Evolutionary conservation across 2,888 invertebrate species (phyloP).

Genomic region (Steinernema scapterisci): DNA sequence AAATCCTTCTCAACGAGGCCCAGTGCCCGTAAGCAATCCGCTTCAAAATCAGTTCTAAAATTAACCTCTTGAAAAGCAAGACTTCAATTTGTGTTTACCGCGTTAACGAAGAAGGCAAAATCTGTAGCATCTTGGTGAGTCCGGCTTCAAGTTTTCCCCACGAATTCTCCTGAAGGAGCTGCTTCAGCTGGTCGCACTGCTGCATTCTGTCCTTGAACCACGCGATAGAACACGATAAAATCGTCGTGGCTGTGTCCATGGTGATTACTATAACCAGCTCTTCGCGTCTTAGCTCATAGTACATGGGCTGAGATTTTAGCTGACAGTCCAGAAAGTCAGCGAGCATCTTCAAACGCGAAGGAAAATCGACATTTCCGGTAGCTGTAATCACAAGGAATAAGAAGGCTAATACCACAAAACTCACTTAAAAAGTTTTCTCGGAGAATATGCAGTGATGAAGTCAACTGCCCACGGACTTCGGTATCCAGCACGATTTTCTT

Average conservation of each 20-base stretch:
- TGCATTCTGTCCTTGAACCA: constrained; percentile 7
- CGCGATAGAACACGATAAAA: not conserved
- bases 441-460: not conserved
- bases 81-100: not conserved
- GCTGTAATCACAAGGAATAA: not conserved
- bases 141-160: constrained; percentile 4
- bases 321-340: constrained; percentile 4
- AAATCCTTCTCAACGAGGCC: not conserved
- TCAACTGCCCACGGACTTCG: not conserved
- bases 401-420: not conserved
- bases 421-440: not conserved
- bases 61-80: not conserved
- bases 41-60: not conserved
- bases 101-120: not conserved
- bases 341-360: constrained; percentile 15
- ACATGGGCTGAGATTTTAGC: not conserved
- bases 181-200: not conserved
- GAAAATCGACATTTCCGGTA: not conserved
- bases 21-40: not conserved
- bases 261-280: not conserved
- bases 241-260: not conserved
- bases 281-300: not conserved
- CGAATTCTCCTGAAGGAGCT: not conserved
- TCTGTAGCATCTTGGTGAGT: constrained; percentile 12
- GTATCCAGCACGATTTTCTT: constrained; percentile 15